phyloP scores from a whole-genome alignment of 2,888 invertebrate genomes.

The Diarsia rubi region DNA sequence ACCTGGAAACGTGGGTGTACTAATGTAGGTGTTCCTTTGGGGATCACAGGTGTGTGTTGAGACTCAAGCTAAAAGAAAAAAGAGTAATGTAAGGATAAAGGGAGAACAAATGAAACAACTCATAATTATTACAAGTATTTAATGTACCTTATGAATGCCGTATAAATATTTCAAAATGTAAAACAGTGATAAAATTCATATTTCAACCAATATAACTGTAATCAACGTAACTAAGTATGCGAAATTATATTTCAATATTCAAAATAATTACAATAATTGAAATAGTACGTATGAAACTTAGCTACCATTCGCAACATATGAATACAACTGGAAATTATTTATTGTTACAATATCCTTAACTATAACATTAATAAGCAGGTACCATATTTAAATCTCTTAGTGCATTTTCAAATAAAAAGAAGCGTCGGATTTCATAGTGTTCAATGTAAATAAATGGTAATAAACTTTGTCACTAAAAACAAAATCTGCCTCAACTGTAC shows the following conservation, averaged over 20 bases:
- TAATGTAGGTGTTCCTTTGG: too few relatives aligned
- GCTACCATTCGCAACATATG: slow-evolving; percentile 71
- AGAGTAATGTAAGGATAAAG: background rate
- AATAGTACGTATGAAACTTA: slow-evolving; percentile 65
- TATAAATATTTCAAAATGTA: slow-evolving; percentile 91
- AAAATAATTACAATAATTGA: slow-evolving; percentile 77
- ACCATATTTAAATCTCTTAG: slow-evolving; percentile 82
- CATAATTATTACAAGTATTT: slow-evolving; percentile 88
- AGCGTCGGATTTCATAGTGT: slow-evolving; percentile 49
- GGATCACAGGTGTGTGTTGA: too few relatives aligned
- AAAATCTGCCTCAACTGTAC: slow-evolving; percentile 69
- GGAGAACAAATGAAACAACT: slow-evolving; percentile 81
- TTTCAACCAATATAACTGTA: slow-evolving; percentile 88
- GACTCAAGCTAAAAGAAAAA: too few relatives aligned
- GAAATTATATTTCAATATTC: slow-evolving; percentile 85
- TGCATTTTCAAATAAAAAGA: slow-evolving; percentile 68
- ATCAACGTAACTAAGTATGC: slow-evolving; percentile 83
- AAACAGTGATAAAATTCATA: slow-evolving; percentile 92
- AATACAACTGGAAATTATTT: slow-evolving; percentile 73
- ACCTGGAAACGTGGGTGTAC: too few relatives aligned
- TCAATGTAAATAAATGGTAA: slow-evolving; percentile 46
- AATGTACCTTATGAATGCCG: slow-evolving; percentile 90
- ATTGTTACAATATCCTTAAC: slow-evolving; percentile 71
- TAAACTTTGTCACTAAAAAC: slow-evolving; percentile 63
- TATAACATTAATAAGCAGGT: slow-evolving; percentile 85